Evolutionary conservation across 2,113 vertebrate species (phyloP), one percentile per base, ranked within the genome.

Genomic region (Oplegnathus fasciatus): DNA sequence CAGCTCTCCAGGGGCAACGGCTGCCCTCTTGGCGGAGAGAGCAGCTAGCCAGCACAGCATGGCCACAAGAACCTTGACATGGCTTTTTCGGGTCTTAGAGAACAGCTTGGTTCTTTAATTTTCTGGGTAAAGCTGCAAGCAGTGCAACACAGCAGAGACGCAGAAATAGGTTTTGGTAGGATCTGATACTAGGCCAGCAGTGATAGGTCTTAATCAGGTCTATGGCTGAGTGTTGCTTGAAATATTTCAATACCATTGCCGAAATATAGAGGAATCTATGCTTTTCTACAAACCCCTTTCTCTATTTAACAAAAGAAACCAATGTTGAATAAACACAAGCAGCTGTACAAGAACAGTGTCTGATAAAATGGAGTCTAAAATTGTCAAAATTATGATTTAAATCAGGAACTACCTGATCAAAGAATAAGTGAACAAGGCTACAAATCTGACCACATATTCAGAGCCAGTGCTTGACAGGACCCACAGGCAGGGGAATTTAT

Each of bases 1-100:
- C 90, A 5, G 44, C 11, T 22, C 77, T 82, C 86, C 90, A 88
- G 80, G 55, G 65, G n/a, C 57, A 44, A 76, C 34, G 75, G 80
- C 85, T 86, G 82, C 78, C 79, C 52, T 77, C 65, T 44, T 87
- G 86, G 86, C 80, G 79, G 68, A 54, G 46, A 17, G 37, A 1
- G 0, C 48, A 46, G 78, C 61, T 34, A 54, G 83, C 61, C 82
- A 46, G 69, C 80, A 7, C 85, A 64, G 86, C 79, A 18, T 6
- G 64, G 60, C 20, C 83, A 83, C 75, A 32, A n/a, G 34, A 78
- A 76, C 65, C 80, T 42, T 60, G 72, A 91, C 82, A 80, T n/a
- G 80, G 80, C 78, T 85, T 78, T 75, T 82, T 4, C n/a, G 22
- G 71, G 65, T 84, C 75, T 82, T 50, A 55, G 68, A 74, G 52